phyloP scores from a whole-genome alignment of 2,797 vertebrate species.

The Bovichtus variegatus region DNA sequence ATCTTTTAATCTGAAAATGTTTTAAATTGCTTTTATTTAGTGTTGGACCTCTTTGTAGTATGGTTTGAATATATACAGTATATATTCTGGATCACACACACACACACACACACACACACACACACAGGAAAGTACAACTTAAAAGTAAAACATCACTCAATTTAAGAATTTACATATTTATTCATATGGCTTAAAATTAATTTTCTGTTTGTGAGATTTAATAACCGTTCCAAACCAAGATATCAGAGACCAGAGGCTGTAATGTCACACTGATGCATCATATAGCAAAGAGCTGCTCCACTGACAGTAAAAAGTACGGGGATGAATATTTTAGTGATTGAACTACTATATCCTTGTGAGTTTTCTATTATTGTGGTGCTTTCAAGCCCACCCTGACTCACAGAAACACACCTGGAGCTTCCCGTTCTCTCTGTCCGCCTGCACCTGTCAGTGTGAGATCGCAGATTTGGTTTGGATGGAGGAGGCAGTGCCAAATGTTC shows the following conservation, averaged over 20 bases:
- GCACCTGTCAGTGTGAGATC: constrained; percentile 43
- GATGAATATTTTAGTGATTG: constrained; percentile 63
- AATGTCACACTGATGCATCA: constrained; percentile 46
- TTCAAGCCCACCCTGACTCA: constrained; percentile 42
- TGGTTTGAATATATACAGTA: no score
- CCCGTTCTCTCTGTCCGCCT: constrained; percentile 12
- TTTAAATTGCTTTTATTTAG: no score
- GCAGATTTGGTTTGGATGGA: constrained; percentile 30
- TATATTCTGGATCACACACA: no score
- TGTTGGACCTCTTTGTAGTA: no score
- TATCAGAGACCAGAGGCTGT: constrained; percentile 16
- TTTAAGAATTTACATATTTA: constrained; percentile 68
- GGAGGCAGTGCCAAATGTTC: constrained; percentile 45
- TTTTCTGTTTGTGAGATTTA: constrained; percentile 40
- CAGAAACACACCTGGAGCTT: constrained; percentile 17
- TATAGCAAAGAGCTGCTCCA: constrained; percentile 44
- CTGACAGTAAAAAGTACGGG: constrained; percentile 36
- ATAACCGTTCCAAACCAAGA: constrained; percentile 37
- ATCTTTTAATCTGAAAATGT: no score
- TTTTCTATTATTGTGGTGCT: constrained; percentile 43
- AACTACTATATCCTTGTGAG: constrained; percentile 28
- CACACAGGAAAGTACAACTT: background rate
- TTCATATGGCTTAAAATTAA: constrained; percentile 68
- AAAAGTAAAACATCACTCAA: constrained; percentile 9
- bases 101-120: background rate